phyloP scores from a whole-genome alignment of 2,797 vertebrate genomes.

The Chanos chanos region DNA sequence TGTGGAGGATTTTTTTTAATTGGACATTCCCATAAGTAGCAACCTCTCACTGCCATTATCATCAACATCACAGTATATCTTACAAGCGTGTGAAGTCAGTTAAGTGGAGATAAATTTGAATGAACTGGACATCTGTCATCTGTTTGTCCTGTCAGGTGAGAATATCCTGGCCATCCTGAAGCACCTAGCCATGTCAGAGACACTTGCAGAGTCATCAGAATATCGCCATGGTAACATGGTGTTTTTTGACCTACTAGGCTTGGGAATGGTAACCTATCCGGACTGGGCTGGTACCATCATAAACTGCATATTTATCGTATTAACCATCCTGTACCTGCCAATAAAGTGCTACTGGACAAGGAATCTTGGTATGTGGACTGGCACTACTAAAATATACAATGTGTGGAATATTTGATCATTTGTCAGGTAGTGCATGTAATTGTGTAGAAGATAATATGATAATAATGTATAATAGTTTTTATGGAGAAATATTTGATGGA shows the following conservation, averaged over 20 bases:
- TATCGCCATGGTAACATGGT: constrained; percentile 94
- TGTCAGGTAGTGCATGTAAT: no score
- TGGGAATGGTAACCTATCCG: constrained; percentile 88
- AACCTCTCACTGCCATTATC: no score
- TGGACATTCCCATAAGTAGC: no score
- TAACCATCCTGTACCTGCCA: constrained; percentile 81
- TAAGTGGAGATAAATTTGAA: no score
- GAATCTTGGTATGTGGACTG: constrained; percentile 68
- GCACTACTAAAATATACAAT: neutral
- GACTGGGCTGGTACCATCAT: constrained; percentile 87
- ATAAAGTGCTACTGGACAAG: constrained; percentile 78
- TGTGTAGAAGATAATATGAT: no score
- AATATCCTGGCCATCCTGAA: constrained; percentile 92
- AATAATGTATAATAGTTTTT: no score
- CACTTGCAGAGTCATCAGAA: constrained; percentile 78
- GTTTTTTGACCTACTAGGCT: constrained; percentile 91
- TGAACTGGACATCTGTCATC: no score
- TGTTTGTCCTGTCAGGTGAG: constrained; percentile 78
- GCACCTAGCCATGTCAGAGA: constrained; percentile 80
- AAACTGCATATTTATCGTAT: constrained; percentile 79
- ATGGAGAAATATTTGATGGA: no score
- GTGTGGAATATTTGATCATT: neutral
- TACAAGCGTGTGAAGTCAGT: no score
- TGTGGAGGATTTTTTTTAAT: no score
- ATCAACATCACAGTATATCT: no score